Conservation (phyloP, 2,797 vertebrate species). For the Clarias platycephalus region DNA sequence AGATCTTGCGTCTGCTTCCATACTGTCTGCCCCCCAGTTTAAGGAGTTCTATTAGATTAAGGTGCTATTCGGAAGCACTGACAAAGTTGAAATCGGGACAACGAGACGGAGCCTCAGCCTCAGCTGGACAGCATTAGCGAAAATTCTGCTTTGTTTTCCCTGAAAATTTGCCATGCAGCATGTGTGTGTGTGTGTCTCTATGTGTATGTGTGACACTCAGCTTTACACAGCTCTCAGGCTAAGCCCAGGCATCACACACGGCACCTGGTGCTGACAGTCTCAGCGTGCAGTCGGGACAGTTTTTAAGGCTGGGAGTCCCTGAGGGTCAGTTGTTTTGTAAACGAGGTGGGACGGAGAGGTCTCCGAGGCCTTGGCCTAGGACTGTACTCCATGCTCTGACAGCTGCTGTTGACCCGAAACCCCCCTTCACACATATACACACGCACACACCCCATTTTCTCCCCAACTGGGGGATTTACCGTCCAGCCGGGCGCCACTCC, state of each 20-base stretch:
- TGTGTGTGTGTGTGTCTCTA: constrained; percentile 5
- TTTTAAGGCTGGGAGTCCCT: constrained; percentile 51
- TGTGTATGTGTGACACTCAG: constrained; percentile 16
- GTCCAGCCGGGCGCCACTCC: constrained; percentile 49
- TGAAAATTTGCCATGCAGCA: constrained; percentile 27
- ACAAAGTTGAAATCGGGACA: constrained; percentile 49
- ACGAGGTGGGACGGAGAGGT: constrained; percentile 58
- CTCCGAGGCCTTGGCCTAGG: constrained; percentile 69
- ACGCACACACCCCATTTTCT: constrained; percentile 52
- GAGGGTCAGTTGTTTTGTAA: constrained; percentile 52
- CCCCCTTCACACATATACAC: constrained; percentile 47
- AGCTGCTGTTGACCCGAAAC: constrained; percentile 76
- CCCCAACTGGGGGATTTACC: constrained; percentile 51
- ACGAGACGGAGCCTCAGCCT: constrained; percentile 33
- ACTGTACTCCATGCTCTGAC: constrained; percentile 74
- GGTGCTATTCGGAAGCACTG: constrained; percentile 32
- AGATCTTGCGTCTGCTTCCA: constrained; percentile 4
- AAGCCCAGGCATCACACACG: constrained; percentile 41
- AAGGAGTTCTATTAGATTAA: constrained; percentile 13
- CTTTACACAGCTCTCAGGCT: constrained; percentile 38
- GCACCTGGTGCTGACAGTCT: constrained; percentile 56
- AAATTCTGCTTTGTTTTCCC: constrained; percentile 40
- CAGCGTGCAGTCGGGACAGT: constrained; percentile 37
- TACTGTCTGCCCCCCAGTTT: constrained; percentile 4
- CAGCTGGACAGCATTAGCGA: constrained; percentile 48